Evolutionary conservation across 2,888 invertebrate species (phyloP).

Genomic region (Drosophila anomelani): DNA sequence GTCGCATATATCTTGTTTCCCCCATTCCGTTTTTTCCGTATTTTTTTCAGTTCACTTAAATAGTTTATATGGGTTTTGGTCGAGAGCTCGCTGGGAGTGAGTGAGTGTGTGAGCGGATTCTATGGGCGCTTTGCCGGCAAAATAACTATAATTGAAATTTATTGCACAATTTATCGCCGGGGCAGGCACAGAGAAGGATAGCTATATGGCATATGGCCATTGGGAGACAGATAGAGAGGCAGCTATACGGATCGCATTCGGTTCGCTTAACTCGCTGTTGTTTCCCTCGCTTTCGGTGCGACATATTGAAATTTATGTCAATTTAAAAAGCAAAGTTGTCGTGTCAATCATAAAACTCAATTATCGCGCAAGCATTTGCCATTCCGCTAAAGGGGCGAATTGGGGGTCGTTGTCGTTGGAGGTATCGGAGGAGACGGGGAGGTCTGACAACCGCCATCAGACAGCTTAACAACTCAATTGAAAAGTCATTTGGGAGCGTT

Average conservation of each 20-base stretch:
- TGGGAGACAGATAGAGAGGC: conserved; percentile 36
- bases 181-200: conserved; percentile 58
- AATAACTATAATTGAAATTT: conserved; percentile 84
- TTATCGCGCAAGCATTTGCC: conserved; percentile 61
- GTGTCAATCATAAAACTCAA: conserved; percentile 81
- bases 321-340: conserved; percentile 80
- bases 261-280: conserved; percentile 45
- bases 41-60: conserved; percentile 38
- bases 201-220: conserved; percentile 20
- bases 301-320: conserved; percentile 83
- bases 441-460: conserved; percentile 38
- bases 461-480: conserved; percentile 75
- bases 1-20: conserved; percentile 67
- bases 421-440: not conserved
- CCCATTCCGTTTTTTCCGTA: conserved; percentile 38
- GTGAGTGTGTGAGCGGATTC: conserved; percentile 29
- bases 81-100: not conserved
- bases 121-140: conserved; percentile 59
- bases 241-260: conserved; percentile 40
- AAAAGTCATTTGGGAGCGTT: conserved; percentile 70
- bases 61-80: conserved; percentile 46
- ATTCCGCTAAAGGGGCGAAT: conserved; percentile 26
- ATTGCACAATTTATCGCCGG: conserved; percentile 83
- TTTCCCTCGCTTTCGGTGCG: conserved; percentile 51
- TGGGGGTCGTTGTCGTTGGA: conserved; percentile 4